Evolutionary conservation across 2,113 vertebrate genomes (phyloP).

Genomic region (Antennarius striatus): DNA sequence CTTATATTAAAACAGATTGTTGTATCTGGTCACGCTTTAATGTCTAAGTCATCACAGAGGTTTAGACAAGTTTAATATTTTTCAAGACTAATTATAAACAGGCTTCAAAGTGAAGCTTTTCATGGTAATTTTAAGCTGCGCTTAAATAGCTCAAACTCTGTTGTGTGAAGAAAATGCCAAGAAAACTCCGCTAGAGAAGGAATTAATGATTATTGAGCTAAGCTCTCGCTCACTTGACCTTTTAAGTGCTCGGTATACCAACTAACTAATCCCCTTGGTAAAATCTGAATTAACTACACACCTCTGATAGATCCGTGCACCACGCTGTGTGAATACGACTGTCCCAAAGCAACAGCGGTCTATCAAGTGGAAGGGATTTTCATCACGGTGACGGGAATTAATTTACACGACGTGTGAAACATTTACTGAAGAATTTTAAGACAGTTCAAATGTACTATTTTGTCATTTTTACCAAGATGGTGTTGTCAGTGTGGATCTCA

Average conservation of each 20-base stretch:
- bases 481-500: no score
- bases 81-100: constrained; percentile 2
- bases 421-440: constrained; percentile 8
- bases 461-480: no score
- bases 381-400: neutral
- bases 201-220: constrained; percentile 72
- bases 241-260: constrained; percentile 61
- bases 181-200: constrained; percentile 59
- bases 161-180: constrained; percentile 47
- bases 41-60: neutral
- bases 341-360: constrained; percentile 31
- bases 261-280: constrained; percentile 62
- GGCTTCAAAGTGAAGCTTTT: constrained; percentile 22
- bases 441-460: neutral
- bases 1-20: neutral
- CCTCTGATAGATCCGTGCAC: constrained; percentile 42
- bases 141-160: constrained; percentile 35
- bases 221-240: constrained; percentile 67
- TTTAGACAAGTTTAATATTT: neutral
- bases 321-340: constrained; percentile 9
- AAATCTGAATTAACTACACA: constrained; percentile 62
- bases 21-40: neutral
- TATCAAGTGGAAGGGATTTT: constrained; percentile 23
- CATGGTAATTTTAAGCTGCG: constrained; percentile 8
- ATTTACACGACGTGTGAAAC: constrained; percentile 5